Conservation (phyloP, 1,140 invertebrate genomes). For the Drosophila persimilis region DNA sequence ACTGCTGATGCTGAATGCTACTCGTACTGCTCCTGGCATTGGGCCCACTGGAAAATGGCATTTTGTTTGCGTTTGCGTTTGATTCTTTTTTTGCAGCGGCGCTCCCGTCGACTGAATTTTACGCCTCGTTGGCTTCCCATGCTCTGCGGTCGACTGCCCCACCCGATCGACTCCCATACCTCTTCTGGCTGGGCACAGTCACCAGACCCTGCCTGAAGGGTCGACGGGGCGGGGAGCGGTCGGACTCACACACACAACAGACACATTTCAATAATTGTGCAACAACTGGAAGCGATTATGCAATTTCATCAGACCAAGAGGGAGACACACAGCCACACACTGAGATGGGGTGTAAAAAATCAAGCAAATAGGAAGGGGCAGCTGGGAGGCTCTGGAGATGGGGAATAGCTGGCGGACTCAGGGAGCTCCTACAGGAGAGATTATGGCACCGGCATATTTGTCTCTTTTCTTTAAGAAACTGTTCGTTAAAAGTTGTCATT, state of each 20-base stretch:
- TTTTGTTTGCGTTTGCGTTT: conserved; percentile 60
- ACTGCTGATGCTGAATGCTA: conserved; percentile 4
- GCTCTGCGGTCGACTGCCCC: conserved; percentile 31
- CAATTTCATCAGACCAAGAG: conserved; percentile 78
- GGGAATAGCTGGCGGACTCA: background rate
- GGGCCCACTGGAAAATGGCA: conserved; percentile 51
- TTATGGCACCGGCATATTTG: too few relatives aligned
- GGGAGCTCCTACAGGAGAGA: background rate
- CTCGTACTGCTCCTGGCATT: background rate
- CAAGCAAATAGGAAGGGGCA: conserved; percentile 7
- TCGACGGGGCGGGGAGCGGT: background rate
- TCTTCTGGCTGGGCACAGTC: background rate
- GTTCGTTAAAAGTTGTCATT: too few relatives aligned
- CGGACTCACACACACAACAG: conserved; percentile 35
- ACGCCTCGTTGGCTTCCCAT: conserved; percentile 62
- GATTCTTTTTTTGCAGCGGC: conserved; percentile 33
- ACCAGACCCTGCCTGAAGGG: conserved; percentile 17
- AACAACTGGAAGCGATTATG: conserved; percentile 81
- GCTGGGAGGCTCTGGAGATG: background rate
- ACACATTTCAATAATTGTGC: conserved; percentile 81
- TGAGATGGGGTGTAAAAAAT: conserved; percentile 60
- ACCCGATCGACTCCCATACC: too few relatives aligned
- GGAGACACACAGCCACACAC: conserved; percentile 55
- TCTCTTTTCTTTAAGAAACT: too few relatives aligned
- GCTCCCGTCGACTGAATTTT: conserved; percentile 69